Conservation (phyloP, 2,797 vertebrate species). For the Tokudaia muenninki region DNA sequence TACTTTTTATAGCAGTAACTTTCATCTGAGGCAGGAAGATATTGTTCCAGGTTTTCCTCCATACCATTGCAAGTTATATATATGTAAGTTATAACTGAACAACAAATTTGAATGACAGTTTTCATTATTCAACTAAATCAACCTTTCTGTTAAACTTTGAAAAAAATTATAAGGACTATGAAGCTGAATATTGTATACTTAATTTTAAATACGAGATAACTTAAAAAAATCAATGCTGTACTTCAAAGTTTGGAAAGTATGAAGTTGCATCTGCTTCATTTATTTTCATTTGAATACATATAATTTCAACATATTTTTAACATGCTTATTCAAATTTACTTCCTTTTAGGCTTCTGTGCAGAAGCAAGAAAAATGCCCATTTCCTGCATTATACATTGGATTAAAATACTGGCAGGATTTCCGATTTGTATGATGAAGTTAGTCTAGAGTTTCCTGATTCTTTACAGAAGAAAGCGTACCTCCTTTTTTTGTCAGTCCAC, state of each 20-base stretch:
- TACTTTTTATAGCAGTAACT: neutral
- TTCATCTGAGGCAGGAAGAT: neutral
- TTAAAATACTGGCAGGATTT: constrained; percentile 28
- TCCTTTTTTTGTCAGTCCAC: neutral
- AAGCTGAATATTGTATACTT: constrained; percentile 45
- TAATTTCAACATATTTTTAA: constrained; percentile 56
- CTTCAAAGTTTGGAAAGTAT: constrained; percentile 20
- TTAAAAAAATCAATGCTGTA: neutral
- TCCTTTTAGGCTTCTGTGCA: constrained; percentile 34
- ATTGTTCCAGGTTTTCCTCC: neutral
- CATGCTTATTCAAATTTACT: constrained; percentile 64
- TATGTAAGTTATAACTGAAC: neutral
- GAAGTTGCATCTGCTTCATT: constrained; percentile 23
- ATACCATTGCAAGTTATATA: neutral
- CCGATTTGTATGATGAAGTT: constrained; percentile 8
- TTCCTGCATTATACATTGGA: constrained; percentile 29
- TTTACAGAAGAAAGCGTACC: neutral
- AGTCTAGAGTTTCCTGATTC: constrained; percentile 49
- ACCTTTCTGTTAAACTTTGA: constrained; percentile 2
- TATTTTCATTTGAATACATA: constrained; percentile 59
- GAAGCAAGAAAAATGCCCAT: constrained; percentile 61
- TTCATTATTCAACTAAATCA: constrained; percentile 13
- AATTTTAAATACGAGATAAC: neutral
- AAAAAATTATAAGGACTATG: neutral
- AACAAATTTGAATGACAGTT: neutral